Evolutionary conservation across 2,113 vertebrate genomes (phyloP).

Genomic region (Callaeas wilsoni): DNA sequence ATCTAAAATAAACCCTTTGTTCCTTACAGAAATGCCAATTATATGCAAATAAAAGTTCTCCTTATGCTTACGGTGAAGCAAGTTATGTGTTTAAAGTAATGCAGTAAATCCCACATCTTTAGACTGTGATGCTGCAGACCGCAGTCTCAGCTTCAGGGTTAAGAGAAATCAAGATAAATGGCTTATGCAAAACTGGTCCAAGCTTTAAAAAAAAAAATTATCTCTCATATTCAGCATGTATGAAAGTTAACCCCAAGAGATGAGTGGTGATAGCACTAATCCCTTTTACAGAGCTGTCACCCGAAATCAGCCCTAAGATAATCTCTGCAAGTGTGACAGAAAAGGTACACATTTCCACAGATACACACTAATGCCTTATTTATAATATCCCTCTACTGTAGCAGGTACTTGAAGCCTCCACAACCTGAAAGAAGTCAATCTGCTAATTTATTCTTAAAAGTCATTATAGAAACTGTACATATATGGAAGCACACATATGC

Average conservation of each 20-base stretch:
- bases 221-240: constrained; percentile 20
- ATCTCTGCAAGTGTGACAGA: constrained; percentile 5
- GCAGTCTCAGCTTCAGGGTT: not conserved
- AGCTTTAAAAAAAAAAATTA: not conserved
- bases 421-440: not conserved
- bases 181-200: constrained; percentile 34
- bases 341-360: not conserved
- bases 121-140: not conserved
- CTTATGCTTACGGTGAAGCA: not conserved
- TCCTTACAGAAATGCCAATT: not conserved
- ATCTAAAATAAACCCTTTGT: not conserved
- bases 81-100: not conserved
- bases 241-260: constrained; percentile 34
- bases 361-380: not conserved
- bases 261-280: not conserved
- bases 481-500: not conserved
- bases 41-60: not conserved
- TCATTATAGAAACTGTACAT: not conserved
- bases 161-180: constrained; percentile 41
- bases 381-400: not conserved
- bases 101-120: not conserved
- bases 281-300: constrained; percentile 55
- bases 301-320: constrained; percentile 40
- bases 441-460: not conserved
- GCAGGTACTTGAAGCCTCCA: not conserved